Percentiles rank a stretch among this genome's conserved stretches.
phyloP scores from a whole-genome alignment of 2,888 invertebrate species.

The Glaucopsyche alexis region DNA sequence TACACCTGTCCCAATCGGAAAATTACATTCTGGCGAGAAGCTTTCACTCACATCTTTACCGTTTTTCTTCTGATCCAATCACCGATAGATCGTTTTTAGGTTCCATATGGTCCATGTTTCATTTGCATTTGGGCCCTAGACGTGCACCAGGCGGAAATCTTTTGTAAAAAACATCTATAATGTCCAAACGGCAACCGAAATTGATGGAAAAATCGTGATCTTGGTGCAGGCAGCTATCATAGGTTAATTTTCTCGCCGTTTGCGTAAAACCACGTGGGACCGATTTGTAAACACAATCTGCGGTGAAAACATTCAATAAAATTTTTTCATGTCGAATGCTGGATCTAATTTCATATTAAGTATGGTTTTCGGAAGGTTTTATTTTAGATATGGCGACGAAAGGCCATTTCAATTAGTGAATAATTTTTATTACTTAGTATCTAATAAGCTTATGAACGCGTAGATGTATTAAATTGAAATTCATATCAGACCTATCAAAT shows the following conservation, averaged over 20 bases:
- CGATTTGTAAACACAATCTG: slow-evolving; percentile 27
- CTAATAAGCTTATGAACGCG: too few species aligned
- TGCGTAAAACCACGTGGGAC: slow-evolving; percentile 27
- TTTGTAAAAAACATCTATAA: slow-evolving; percentile 1
- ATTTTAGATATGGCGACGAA: background rate
- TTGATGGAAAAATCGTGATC: slow-evolving; percentile 5
- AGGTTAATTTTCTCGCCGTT: slow-evolving; percentile 28
- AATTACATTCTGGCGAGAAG: slow-evolving; percentile 12
- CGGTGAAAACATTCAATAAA: slow-evolving; percentile 21
- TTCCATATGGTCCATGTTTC: background rate
- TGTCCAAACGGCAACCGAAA: slow-evolving; percentile 10
- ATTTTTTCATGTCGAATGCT: slow-evolving; percentile 18
- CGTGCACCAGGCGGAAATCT: slow-evolving; percentile 6
- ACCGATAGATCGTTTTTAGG: slow-evolving; percentile 4
- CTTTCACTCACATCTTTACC: slow-evolving; percentile 6
- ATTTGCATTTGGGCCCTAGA: background rate
- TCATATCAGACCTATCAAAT: too few species aligned
- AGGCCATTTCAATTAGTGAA: background rate
- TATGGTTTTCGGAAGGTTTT: background rate
- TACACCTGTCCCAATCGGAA: slow-evolving; percentile 14
- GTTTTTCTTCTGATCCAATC: slow-evolving; percentile 13
- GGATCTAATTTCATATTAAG: slow-evolving; percentile 11
- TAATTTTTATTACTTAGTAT: background rate
- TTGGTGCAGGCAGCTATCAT: slow-evolving; percentile 4
- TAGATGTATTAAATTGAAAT: too few species aligned